Percentiles rank a stretch among this genome's conserved stretches.
phyloP scores from a whole-genome alignment of 35 echinoderm and acorn worm genomes.

The Strongylocentrotus purpuratus region DNA sequence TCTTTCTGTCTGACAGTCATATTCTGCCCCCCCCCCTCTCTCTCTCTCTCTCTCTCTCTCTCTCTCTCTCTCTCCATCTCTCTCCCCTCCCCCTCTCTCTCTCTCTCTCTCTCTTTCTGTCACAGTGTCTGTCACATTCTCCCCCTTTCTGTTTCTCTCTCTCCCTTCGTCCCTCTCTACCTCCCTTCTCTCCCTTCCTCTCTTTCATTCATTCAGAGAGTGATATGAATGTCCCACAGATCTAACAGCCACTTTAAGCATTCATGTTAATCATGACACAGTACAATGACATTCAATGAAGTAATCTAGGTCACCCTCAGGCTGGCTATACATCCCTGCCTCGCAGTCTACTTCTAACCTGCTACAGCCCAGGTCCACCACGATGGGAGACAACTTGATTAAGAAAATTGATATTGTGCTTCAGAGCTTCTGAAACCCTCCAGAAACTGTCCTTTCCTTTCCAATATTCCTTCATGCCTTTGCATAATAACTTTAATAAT shows the following conservation, averaged over 20 bases:
- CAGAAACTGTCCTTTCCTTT: not conserved
- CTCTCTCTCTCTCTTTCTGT: not conserved
- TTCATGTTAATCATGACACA: slow-evolving; percentile 12
- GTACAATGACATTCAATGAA: not conserved
- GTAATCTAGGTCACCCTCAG: not conserved
- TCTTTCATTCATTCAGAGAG: not conserved
- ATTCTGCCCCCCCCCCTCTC: not conserved
- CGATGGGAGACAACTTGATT: not conserved
- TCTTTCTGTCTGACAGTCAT: no score
- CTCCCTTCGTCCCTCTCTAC: not conserved
- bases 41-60: not conserved
- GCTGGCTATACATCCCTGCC: not conserved
- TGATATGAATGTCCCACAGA: not conserved
- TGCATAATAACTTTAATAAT: not conserved
- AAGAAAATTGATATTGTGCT: not conserved
- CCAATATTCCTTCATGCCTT: not conserved
- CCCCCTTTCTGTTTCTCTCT: not conserved
- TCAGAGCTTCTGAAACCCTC: not conserved
- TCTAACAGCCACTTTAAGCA: not conserved
- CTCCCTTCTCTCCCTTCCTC: not conserved
- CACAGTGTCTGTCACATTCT: not conserved
- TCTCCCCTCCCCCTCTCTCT: not conserved
- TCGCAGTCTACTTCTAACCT: not conserved
- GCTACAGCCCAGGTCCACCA: not conserved
- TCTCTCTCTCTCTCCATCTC: not conserved